A percentile compares a stretch with the other conserved stretches of the same genome.
Evolutionary conservation across 2,113 vertebrate genomes (phyloP).

Genomic region (Calonectris borealis): DNA sequence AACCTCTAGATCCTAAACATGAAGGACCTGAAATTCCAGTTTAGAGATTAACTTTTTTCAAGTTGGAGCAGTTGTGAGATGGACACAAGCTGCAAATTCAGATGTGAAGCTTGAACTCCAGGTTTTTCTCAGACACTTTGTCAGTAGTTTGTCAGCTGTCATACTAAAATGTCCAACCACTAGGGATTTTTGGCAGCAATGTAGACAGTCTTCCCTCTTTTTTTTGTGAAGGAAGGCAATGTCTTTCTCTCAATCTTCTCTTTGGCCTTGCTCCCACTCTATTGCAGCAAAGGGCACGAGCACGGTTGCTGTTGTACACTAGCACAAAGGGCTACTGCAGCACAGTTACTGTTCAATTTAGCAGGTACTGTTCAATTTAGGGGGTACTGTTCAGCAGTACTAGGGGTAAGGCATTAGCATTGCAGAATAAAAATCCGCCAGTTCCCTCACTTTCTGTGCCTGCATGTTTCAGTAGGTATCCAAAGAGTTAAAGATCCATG

Average conservation of each 20-base stretch:
- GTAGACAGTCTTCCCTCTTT: not conserved
- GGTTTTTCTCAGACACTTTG: not conserved
- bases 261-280: not conserved
- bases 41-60: not conserved
- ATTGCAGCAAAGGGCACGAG: not conserved
- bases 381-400: not conserved
- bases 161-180: not conserved
- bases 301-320: not conserved
- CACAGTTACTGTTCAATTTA: not conserved
- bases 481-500: slow-evolving; percentile 21
- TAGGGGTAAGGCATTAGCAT: not conserved
- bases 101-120: not conserved
- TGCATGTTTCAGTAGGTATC: not conserved
- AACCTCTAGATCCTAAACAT: not conserved
- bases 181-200: not conserved
- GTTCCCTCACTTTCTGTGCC: not conserved
- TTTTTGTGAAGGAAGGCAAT: not conserved
- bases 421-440: not conserved
- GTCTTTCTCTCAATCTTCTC: not conserved
- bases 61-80: not conserved
- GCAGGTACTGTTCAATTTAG: not conserved
- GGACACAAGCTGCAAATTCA: not conserved
- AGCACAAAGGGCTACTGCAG: too few relatives aligned
- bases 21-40: not conserved
- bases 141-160: not conserved